Base-by-base conservation (phyloP, 37 sponge, comb jelly and placozoan species). In the Agelas oroides region DNA sequence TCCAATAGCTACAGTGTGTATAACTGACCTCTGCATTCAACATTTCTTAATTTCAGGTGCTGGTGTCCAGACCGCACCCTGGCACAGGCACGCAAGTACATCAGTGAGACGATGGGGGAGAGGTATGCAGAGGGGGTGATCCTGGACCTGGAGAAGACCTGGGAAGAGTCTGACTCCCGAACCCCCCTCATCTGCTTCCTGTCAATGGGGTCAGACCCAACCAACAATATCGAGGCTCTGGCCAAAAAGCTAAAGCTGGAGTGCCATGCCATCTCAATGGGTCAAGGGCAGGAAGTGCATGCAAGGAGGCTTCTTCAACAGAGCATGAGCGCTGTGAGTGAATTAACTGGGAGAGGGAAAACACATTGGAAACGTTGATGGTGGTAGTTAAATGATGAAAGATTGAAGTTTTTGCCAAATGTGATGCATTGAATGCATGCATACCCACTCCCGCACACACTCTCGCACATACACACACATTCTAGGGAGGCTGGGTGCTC, bases 31-130 rank as follows among this genome's bases (percentile, higher is more conserved):
- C 58, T 56, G 58, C 18, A 18, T 56, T 18, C 58, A 56, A 18
- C 17, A 56, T 30, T 23, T n/a, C n/a, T n/a, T n/a, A n/a, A n/a
- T 8, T 12, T 8, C 59, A 93, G 96, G 72, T 83, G 87, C 34
- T 99, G 99, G 99, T 99, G 99, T 77, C 99, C 99, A 27, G 99
- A 99, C 68, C 85, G 99, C 17, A 95, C 93, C 15, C 90, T 95
- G 77, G 93, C 95, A 23, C 99, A 99, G 79, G 99, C 99, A 24
- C 81, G 95, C 56, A 96, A 97, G 81, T 99, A 91, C 82, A 93
- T 99, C 34, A 77, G 84, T 23, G 99, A 99, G 41, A 62, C 88
- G 16, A 91, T 99, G 94, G 97, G 99, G 11, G 74, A 80, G 82
- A 73, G 70, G 56, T 99, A 95, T 70, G 94, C 99, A 15, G 99